phyloP scores from a whole-genome alignment of 2,797 vertebrate genomes.

The Chrysocyon brachyurus region DNA sequence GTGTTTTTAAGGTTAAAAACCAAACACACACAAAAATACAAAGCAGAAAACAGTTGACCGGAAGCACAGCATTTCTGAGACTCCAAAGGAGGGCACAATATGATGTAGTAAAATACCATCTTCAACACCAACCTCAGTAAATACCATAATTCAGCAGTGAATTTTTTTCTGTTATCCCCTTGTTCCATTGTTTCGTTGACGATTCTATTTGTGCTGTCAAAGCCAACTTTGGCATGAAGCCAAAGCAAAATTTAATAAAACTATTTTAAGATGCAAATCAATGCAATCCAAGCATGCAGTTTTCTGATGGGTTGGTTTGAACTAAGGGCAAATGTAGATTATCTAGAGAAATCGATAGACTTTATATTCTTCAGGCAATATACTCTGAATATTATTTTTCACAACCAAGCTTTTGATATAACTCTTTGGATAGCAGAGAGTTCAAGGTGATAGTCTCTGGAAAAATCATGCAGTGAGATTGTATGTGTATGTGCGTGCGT shows the following conservation, averaged over 20 bases:
- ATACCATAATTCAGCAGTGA: not conserved
- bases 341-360: not conserved
- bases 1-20: constrained; percentile 43
- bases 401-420: not conserved
- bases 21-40: not conserved
- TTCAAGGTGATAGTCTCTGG: constrained; percentile 47
- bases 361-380: not conserved
- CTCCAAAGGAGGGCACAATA: not conserved
- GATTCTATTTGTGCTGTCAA: constrained; percentile 26
- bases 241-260: constrained; percentile 71
- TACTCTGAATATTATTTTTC: not conserved
- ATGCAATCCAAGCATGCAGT: not conserved
- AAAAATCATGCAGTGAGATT: constrained; percentile 30
- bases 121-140: not conserved
- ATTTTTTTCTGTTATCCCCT: not conserved
- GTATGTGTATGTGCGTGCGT: not conserved
- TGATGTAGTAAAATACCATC: not conserved
- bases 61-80: constrained; percentile 21
- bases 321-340: constrained; percentile 13
- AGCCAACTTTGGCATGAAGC: constrained; percentile 51
- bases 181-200: not conserved
- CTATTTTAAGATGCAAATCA: constrained; percentile 64
- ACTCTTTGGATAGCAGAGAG: constrained; percentile 21
- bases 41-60: not conserved
- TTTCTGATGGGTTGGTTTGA: constrained; percentile 66